Evolutionary conservation across 1,140 invertebrate species (phyloP).

Genomic region (Prorops nasuta): DNA sequence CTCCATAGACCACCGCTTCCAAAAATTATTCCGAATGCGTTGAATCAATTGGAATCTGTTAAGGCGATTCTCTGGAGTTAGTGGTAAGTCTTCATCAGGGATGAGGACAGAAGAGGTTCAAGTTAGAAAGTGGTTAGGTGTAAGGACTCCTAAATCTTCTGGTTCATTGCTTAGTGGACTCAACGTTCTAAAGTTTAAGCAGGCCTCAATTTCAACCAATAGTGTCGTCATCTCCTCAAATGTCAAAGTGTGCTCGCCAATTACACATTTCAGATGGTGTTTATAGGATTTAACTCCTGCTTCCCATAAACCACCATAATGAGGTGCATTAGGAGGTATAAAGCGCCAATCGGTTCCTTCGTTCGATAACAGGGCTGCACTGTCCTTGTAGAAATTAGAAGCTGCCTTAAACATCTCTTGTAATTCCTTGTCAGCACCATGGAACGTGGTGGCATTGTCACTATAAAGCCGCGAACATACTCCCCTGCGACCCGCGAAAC

Average conservation of each 20-base stretch:
- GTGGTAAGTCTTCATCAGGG: not conserved
- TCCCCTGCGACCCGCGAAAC: slow-evolving; percentile 2
- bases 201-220: slow-evolving; percentile 33
- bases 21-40: not conserved
- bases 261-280: not conserved
- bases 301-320: not conserved
- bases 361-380: not conserved
- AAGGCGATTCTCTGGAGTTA: not conserved
- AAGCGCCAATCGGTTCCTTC: not conserved
- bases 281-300: not conserved
- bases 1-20: no score
- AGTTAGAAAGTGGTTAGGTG: not conserved
- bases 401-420: not conserved
- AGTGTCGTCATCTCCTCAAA: slow-evolving; percentile 30
- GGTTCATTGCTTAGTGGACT: not conserved
- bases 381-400: not conserved
- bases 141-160: not conserved
- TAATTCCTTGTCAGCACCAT: not conserved
- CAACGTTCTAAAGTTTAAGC: slow-evolving; percentile 28
- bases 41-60: not conserved
- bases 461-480: not conserved
- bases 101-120: not conserved
- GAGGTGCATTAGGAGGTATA: not conserved
- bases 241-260: slow-evolving; percentile 9
- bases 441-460: not conserved